Conservation (phyloP, 2,113 vertebrate species). For the Nanorana parkeri region DNA sequence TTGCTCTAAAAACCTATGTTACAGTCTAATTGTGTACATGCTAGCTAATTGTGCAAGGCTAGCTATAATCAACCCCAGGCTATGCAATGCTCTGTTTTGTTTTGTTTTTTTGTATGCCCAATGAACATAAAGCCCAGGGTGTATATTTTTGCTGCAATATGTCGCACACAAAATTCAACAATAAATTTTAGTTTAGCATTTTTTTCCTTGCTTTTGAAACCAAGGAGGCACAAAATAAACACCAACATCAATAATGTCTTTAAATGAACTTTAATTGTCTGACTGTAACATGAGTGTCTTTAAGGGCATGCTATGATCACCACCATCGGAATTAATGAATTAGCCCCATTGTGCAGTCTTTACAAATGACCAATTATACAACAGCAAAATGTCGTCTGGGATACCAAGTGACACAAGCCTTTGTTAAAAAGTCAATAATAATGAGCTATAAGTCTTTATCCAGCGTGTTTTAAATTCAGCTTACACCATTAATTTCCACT, state of each 20-base stretch:
- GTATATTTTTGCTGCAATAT: no score
- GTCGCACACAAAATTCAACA: no score
- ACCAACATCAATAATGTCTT: neutral
- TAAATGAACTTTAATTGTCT: neutral
- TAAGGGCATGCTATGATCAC: slow-evolving; percentile 33
- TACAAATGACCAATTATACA: slow-evolving; percentile 55
- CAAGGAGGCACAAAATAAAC: neutral
- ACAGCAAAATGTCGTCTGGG: slow-evolving; percentile 36
- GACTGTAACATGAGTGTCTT: slow-evolving; percentile 30
- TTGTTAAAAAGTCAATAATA: slow-evolving; percentile 54
- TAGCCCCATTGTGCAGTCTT: slow-evolving; percentile 44
- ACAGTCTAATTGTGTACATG: no score
- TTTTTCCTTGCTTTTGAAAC: neutral
- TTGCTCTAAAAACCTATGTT: no score
- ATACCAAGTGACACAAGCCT: slow-evolving; percentile 45
- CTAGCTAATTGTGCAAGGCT: no score
- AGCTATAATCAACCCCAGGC: no score
- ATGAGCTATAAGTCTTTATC: slow-evolving; percentile 49
- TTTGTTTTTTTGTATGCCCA: no score
- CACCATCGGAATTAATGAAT: slow-evolving; percentile 47
- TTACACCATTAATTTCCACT: slow-evolving; percentile 43
- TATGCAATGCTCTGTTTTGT: no score
- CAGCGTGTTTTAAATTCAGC: slow-evolving; percentile 35
- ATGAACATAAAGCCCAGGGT: no score
- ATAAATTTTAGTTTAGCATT: no score